These are phyloP conservation scores for Drosophila neonasuta DNA, from an alignment of 2,888 invertebrate genomes.

Conservation along the genomic window DNA sequence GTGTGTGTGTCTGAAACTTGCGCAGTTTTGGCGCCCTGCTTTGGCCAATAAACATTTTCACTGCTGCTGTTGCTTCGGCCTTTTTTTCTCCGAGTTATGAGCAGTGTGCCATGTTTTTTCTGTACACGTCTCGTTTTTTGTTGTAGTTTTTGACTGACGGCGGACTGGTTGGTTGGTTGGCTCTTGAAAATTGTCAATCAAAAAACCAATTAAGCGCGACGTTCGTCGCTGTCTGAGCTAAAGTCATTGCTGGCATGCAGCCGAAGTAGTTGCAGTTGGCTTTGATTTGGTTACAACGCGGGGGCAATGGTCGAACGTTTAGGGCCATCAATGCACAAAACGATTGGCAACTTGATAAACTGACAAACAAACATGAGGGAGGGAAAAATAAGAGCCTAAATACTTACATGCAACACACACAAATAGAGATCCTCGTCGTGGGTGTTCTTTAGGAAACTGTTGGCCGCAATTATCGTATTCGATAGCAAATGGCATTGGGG, in stretches of 20 bases:
- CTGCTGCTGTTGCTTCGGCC: conserved; percentile 8
- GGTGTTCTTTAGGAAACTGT: conserved; percentile 83
- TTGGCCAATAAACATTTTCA: conserved; percentile 62
- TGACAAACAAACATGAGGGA: conserved; percentile 16
- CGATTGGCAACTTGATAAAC: conserved; percentile 24
- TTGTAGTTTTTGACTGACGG: conserved; percentile 16
- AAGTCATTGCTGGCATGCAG: conserved; percentile 15
- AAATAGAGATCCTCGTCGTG: conserved; percentile 82
- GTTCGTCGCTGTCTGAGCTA: conserved; percentile 41
- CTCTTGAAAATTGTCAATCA: conserved; percentile 79
- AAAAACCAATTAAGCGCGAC: conserved; percentile 78
- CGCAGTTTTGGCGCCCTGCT: conserved; percentile 38
- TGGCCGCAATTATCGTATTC: conserved; percentile 84
- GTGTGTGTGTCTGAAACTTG: conserved; percentile 21
- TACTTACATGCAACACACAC: conserved; percentile 83
- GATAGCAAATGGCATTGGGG: conserved; percentile 84
- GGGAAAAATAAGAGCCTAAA: neutral
- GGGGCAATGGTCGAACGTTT: conserved; percentile 47
- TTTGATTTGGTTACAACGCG: conserved; percentile 26
- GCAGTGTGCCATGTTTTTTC: conserved; percentile 27
- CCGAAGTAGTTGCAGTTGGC: neutral
- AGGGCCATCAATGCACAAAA: conserved; percentile 41
- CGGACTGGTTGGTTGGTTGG: conserved; percentile 23
- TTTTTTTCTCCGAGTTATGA: conserved; percentile 63
- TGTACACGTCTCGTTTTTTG: conserved; percentile 22